phyloP scores from a whole-genome alignment of 2,797 vertebrate genomes.

The Toxotes lorentzi region DNA sequence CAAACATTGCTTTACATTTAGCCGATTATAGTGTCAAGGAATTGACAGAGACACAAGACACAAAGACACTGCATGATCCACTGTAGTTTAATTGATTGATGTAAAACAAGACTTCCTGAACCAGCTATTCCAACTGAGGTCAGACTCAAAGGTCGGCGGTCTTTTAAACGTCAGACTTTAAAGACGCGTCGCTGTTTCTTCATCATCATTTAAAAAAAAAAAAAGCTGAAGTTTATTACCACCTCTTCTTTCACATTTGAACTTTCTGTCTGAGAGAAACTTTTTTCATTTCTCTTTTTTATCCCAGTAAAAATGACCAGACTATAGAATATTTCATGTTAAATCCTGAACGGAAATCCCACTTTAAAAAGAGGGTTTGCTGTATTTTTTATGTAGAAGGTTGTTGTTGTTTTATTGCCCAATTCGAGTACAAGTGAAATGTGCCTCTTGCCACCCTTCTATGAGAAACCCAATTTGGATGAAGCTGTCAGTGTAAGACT shows the following conservation, averaged over 20 bases:
- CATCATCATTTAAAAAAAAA: background rate
- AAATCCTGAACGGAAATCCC: background rate
- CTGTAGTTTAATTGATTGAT: background rate
- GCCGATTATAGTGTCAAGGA: too few species aligned
- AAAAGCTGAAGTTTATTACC: background rate
- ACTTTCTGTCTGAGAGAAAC: background rate
- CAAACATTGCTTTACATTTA: too few species aligned
- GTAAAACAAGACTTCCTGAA: background rate
- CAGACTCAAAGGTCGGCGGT: too few species aligned
- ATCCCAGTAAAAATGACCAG: constrained; percentile 2
- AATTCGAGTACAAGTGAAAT: constrained; percentile 25
- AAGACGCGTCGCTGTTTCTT: background rate
- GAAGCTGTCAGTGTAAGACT: constrained; percentile 25
- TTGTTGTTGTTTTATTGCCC: constrained; percentile 43
- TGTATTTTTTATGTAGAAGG: constrained; percentile 3
- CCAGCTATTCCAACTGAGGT: too few species aligned
- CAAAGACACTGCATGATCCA: background rate
- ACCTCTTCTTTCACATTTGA: background rate
- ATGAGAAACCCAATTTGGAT: constrained; percentile 34
- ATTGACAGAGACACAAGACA: too few species aligned
- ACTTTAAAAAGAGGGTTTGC: background rate
- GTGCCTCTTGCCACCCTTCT: constrained; percentile 21
- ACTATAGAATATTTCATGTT: constrained; percentile 7
- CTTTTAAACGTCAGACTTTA: too few species aligned
- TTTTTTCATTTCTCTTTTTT: background rate